A percentile compares a stretch with the other conserved stretches of the same genome.
Evolutionary conservation across 1,140 invertebrate species (phyloP).

Genomic region (Papilio aristodemus): DNA sequence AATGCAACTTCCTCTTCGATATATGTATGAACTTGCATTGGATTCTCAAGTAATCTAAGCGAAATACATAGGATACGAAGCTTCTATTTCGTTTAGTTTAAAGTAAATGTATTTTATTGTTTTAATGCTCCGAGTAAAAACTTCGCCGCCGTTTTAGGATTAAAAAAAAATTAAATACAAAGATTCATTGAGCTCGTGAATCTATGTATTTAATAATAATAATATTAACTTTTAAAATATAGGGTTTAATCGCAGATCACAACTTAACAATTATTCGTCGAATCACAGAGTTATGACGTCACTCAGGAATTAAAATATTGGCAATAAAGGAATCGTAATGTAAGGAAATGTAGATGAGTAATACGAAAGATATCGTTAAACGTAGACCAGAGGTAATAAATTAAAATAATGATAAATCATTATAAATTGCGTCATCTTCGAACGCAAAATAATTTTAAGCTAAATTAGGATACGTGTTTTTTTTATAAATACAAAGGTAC

Average conservation of each 20-base stretch:
- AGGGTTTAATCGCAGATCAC: conserved; percentile 76
- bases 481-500: conserved; percentile 72
- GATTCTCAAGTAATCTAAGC: conserved; percentile 58
- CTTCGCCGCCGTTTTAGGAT: conserved; percentile 57
- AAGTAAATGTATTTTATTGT: conserved; percentile 33
- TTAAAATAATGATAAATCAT: conserved; percentile 65
- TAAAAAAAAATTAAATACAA: conserved; percentile 62
- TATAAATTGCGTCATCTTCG: conserved; percentile 65
- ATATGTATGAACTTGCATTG: conserved; percentile 71
- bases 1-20: conserved; percentile 78
- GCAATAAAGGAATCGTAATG: conserved; percentile 58
- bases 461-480: conserved; percentile 69
- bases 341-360: conserved; percentile 47
- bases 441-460: conserved; percentile 69
- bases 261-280: conserved; percentile 76
- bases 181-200: conserved; percentile 75
- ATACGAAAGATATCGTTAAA: conserved; percentile 61
- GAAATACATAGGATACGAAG: conserved; percentile 39
- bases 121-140: conserved; percentile 43
- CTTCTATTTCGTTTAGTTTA: conserved; percentile 42
- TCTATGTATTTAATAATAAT: conserved; percentile 69
- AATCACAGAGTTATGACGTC: conserved; percentile 58
- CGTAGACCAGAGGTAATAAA: conserved; percentile 57
- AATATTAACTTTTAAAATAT: conserved; percentile 66
- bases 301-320: conserved; percentile 63